These are phyloP conservation scores for Lamproptera curius DNA, from an alignment of 2,888 invertebrate genomes.

Conservation along the genomic window DNA sequence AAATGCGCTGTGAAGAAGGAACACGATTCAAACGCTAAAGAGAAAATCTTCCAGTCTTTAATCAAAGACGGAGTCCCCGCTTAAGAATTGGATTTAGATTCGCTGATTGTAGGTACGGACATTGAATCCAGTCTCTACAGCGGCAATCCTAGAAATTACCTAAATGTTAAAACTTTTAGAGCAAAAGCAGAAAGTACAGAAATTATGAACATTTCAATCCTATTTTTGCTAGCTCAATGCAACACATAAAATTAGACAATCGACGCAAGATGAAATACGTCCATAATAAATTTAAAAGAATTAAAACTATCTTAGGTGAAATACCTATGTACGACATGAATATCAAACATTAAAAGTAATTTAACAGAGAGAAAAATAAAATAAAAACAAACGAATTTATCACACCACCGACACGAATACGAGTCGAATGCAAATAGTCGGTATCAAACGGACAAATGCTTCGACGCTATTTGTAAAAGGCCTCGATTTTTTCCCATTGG, in stretches of 20 bases:
- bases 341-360: too few species aligned
- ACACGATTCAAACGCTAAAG: neutral
- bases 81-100: constrained; percentile 2
- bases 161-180: too few species aligned
- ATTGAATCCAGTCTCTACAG: neutral
- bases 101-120: neutral
- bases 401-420: neutral
- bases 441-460: constrained; percentile 7
- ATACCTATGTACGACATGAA: too few species aligned
- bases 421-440: neutral
- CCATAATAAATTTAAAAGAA: too few species aligned
- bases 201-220: too few species aligned
- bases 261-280: too few species aligned
- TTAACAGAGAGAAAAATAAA: neutral
- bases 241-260: too few species aligned
- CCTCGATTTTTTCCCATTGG: constrained; percentile 4
- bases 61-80: neutral
- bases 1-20: too few species aligned
- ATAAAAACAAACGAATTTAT: neutral
- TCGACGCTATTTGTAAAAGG: constrained; percentile 16
- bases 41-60: neutral
- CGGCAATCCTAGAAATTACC: too few species aligned
- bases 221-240: too few species aligned
- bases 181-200: too few species aligned
- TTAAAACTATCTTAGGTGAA: too few species aligned